Conservation (phyloP, 2,113 vertebrate genomes). For the Protobothrops mucrosquamatus region DNA sequence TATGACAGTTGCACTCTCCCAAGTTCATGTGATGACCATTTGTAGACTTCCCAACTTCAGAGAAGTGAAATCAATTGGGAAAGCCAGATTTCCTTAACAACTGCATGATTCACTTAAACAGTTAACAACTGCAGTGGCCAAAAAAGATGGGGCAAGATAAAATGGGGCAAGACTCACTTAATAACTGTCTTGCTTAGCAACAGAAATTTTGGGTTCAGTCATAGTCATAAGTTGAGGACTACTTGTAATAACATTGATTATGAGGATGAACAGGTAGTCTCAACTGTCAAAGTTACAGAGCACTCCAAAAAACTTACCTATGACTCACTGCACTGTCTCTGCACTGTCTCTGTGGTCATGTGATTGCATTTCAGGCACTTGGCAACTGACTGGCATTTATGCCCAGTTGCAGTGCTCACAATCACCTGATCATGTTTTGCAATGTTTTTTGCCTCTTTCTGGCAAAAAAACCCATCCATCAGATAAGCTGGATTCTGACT, state of each 20-base stretch:
- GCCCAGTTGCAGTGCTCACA: background rate
- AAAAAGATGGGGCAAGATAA: background rate
- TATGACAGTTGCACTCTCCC: background rate
- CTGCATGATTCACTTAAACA: background rate
- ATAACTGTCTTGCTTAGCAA: background rate
- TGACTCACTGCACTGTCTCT: background rate
- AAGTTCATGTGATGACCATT: background rate
- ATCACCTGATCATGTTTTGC: background rate
- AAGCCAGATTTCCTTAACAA: background rate
- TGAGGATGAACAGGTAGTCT: background rate
- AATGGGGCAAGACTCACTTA: background rate
- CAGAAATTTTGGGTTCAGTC: background rate
- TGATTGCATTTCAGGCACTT: background rate
- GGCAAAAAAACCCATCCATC: background rate
- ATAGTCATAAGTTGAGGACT: background rate
- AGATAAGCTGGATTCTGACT: background rate
- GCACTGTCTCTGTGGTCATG: background rate
- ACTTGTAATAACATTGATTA: background rate
- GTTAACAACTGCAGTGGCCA: background rate
- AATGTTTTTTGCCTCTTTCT: background rate
- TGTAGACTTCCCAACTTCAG: background rate
- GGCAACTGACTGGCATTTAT: background rate
- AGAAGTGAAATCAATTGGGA: background rate
- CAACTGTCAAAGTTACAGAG: background rate
- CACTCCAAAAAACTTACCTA: background rate